Base-by-base conservation (phyloP, 2,888 invertebrate genomes). In the Rosalia funebris region DNA sequence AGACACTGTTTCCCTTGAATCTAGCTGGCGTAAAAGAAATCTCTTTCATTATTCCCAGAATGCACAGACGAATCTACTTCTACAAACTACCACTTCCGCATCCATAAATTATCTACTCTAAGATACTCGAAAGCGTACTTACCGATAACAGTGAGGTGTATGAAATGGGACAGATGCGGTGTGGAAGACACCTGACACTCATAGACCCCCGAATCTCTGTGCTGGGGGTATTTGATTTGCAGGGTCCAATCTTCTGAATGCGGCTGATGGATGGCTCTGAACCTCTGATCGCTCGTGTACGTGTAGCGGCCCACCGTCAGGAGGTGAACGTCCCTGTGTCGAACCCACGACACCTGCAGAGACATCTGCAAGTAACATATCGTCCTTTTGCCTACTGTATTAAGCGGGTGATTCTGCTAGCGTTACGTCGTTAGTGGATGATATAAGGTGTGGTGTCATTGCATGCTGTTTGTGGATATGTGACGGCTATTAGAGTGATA, bases 121-220 rank as follows among this genome's bases (percentile, higher is more conserved):
- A n/a, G n/a, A n/a, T n/a, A n/a, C n/a, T n/a, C n/a, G n/a, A 25
- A 25, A 25, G 25, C 3, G 25, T 25, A 7, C 94, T 91, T 82
- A 95, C 95, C 95, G 73, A 95, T 92, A 72, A 96, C 95, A 76
- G 89, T 91, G 71, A 96, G 88, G 81, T 94, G 91, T 78, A 96
- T 91, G 80, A 92, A 94, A 82, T 95, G 95, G 77, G 94, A 93
- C 86, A 94, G 91, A 78, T 95, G 95, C 15, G 95, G 95, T 59
- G 94, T 94, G 63, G 95, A 95, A 71, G 94, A 94, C 78, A 96
- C 92, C 86, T 96, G 96, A 82, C 95, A 96, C 83, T 96, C 95
- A 83, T 96, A 96, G 74, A 93, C 89, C 62, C 95, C 95, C 12
- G 90, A 89, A 82, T 96, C 95, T 70, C 93, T 87, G 79, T 93